These are phyloP conservation scores for Drosophila rufa DNA, from an alignment of 1,140 invertebrate species.

Conservation along the genomic window DNA sequence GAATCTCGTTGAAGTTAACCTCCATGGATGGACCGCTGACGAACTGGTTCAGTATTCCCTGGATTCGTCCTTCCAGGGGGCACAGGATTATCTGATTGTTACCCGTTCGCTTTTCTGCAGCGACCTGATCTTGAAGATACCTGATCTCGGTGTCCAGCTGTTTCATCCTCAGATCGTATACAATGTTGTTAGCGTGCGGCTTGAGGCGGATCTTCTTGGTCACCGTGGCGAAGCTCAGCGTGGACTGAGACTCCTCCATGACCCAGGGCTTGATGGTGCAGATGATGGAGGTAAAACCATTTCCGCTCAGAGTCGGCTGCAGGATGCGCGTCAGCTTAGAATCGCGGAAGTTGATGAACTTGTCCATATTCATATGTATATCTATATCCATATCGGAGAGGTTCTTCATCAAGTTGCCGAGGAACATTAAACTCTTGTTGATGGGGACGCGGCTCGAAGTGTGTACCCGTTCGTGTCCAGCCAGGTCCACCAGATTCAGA, in stretches of 20 bases:
- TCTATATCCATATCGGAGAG: too few relatives aligned
- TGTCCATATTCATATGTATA: too few relatives aligned
- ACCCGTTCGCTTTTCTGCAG: too few relatives aligned
- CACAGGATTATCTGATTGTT: too few relatives aligned
- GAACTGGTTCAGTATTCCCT: too few relatives aligned
- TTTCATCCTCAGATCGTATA: conserved; percentile 88
- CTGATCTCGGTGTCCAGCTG: conserved; percentile 78
- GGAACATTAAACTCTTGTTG: conserved; percentile 91
- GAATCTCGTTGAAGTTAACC: conserved; percentile 36
- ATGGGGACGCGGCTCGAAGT: too few relatives aligned
- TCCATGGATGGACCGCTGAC: conserved; percentile 8
- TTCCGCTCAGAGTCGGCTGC: conserved; percentile 94
- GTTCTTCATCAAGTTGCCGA: conserved; percentile 92
- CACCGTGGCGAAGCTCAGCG: conserved; percentile 89
- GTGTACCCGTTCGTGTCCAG: too few relatives aligned
- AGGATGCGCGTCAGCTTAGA: conserved; percentile 94
- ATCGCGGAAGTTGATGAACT: conserved; percentile 91
- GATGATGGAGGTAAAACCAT: conserved; percentile 94
- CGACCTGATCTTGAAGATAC: too few relatives aligned
- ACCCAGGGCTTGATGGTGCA: conserved; percentile 92
- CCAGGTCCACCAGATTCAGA: conserved; percentile 94
- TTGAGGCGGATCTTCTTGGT: conserved; percentile 91
- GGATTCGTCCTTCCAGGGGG: too few relatives aligned
- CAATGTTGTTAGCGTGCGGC: conserved; percentile 90
- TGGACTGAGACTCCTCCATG: conserved; percentile 91